Conservation (phyloP, 2,888 invertebrate species). For the Coelinius sp. region DNA sequence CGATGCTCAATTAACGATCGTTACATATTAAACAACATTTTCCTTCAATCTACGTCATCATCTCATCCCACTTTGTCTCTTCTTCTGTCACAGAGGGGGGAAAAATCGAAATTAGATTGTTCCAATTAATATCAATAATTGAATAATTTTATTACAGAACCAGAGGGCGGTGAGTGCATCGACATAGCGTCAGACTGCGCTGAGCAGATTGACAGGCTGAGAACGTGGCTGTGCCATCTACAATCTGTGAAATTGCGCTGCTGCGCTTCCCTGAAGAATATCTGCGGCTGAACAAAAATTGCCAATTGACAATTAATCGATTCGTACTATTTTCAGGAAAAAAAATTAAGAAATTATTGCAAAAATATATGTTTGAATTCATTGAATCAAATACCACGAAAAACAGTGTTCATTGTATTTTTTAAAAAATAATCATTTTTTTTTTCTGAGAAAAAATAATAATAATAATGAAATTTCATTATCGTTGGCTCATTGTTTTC, state of each 20-base stretch:
- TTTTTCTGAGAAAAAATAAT: neutral
- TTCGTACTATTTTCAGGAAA: neutral
- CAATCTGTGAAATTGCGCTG: conserved; percentile 69
- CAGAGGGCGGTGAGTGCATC: conserved; percentile 68
- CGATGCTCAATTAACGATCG: conserved; percentile 20
- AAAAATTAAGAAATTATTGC: neutral
- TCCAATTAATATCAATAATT: conserved; percentile 15
- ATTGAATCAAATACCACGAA: neutral
- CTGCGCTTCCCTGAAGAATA: conserved; percentile 67
- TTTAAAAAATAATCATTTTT: too few relatives aligned
- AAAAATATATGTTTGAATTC: neutral
- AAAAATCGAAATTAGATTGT: neutral
- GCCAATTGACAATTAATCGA: conserved; percentile 35
- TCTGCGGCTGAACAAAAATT: conserved; percentile 56
- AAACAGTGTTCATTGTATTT: conserved; percentile 21
- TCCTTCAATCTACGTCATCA: neutral
- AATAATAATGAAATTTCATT: neutral
- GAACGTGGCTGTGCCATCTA: conserved; percentile 70
- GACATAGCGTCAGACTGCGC: conserved; percentile 69
- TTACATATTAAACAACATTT: neutral
- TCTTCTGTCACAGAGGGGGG: neutral
- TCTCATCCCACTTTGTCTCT: neutral
- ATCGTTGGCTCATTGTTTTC: conserved; percentile 3
- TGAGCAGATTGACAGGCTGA: conserved; percentile 70
- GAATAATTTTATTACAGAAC: conserved; percentile 53